Conservation (phyloP, 2,113 vertebrate species). For the Thalassoma bifasciatum region DNA sequence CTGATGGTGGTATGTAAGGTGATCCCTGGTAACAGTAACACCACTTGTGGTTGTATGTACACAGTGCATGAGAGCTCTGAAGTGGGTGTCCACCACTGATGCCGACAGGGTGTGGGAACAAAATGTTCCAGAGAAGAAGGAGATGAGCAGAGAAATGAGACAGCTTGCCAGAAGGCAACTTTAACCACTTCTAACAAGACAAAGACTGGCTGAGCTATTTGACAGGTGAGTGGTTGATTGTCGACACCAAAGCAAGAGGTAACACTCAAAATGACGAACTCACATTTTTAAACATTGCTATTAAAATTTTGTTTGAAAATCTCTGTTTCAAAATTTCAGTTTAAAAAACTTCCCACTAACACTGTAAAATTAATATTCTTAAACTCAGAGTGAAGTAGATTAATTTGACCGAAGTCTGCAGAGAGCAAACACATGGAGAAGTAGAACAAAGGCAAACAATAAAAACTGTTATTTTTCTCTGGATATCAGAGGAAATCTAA, state of each 20-base stretch:
- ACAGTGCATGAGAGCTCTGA: slow-evolving; percentile 74
- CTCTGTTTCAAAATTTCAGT: too few relatives aligned
- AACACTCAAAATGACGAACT: not conserved
- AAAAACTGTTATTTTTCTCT: not conserved
- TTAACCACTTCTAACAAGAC: not conserved
- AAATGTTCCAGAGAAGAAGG: slow-evolving; percentile 42
- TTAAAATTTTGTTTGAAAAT: not conserved
- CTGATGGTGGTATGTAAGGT: slow-evolving; percentile 64
- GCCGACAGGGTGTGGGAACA: slow-evolving; percentile 45
- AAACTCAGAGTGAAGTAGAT: too few relatives aligned
- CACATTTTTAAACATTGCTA: slow-evolving; percentile 2
- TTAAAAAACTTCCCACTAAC: too few relatives aligned
- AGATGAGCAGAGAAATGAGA: slow-evolving; percentile 38
- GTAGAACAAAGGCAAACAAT: too few relatives aligned
- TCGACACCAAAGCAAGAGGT: not conserved
- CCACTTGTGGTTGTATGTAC: slow-evolving; percentile 72
- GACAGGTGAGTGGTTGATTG: too few relatives aligned
- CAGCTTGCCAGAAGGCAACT: not conserved
- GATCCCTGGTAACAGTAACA: slow-evolving; percentile 74
- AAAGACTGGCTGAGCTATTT: not conserved
- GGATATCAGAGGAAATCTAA: not conserved
- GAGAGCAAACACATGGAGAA: too few relatives aligned
- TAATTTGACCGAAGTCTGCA: too few relatives aligned
- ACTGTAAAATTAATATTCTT: too few relatives aligned
- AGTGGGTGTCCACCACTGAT: slow-evolving; percentile 72